Base-by-base conservation (phyloP, 2,888 invertebrate genomes). In the Synanthedon tipuliformis region DNA sequence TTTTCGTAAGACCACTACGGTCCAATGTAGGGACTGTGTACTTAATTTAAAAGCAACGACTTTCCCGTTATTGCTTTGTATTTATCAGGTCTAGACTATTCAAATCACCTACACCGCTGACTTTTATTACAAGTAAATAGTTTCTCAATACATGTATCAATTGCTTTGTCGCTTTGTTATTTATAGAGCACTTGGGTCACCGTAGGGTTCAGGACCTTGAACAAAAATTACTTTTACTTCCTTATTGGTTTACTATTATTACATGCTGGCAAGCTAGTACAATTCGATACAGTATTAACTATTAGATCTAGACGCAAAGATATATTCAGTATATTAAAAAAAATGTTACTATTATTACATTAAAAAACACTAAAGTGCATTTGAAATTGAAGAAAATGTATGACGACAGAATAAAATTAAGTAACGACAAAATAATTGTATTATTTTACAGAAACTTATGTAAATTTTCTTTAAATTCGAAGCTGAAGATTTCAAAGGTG, bases 151-250 rank as follows among this genome's bases (percentile, higher is more conserved):
- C 18, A 12, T 49, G 13, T 49, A 18, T 49, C 49, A 49, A 18
- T 49, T 49, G 49, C 12, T 49, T 18, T 23, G 18, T 13, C 18
- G 16, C 49, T 16, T 49, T 49, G 49, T 49, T 49, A 49, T 49
- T 49, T 49, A 49, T 15, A 49, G 18, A 15, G 18, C 49, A 23
- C 16, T 41, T 41, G 51, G 50, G 45, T 45, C 52, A 51, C 45
- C 49, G 18, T 68, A 66, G 63, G 64, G 57, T 61, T 59, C 62
- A 55, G 53, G 71, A 64, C 83, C 83, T 75, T 83, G 81, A 73
- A 68, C 66, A 57, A 59, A 69, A 56, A 63, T 62, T 56, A 75
- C 78, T 82, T 77, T 81, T 79, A 82, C 81, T 83, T 85, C 83
- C 83, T 78, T 60, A 66, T 78, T 72, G 64, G 66, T 67, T 66